Evolutionary conservation across 2,888 invertebrate species (phyloP).

Genomic region (Melipona beecheii): DNA sequence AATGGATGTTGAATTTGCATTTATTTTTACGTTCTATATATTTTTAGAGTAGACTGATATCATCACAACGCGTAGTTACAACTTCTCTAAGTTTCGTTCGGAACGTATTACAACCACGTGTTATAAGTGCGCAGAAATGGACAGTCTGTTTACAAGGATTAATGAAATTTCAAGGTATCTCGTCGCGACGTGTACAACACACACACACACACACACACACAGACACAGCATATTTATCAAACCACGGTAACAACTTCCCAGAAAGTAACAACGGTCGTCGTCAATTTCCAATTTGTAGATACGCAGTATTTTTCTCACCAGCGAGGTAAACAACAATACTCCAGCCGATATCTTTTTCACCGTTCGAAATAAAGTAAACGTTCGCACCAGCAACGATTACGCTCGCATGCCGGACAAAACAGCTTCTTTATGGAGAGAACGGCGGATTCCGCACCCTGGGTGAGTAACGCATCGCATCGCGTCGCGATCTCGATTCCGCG

Average conservation of each 20-base stretch:
- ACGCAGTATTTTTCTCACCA: neutral
- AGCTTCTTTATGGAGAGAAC: slow-evolving; percentile 54
- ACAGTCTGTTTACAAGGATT: neutral
- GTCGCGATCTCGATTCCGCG: slow-evolving; percentile 51
- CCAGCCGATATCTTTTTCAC: neutral
- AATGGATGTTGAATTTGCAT: too few relatives aligned
- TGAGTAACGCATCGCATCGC: slow-evolving; percentile 45
- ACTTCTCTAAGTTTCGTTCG: too few relatives aligned
- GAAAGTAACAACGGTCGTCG: neutral
- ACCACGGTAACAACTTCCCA: neutral
- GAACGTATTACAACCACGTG: too few relatives aligned
- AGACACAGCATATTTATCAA: neutral
- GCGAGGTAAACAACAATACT: too few relatives aligned
- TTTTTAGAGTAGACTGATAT: too few relatives aligned
- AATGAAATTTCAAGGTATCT: neutral
- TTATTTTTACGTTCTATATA: too few relatives aligned
- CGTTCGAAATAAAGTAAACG: neutral
- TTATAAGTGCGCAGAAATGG: too few relatives aligned
- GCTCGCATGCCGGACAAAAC: slow-evolving; percentile 10
- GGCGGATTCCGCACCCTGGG: slow-evolving; percentile 37
- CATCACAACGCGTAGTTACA: too few relatives aligned
- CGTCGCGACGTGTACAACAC: neutral
- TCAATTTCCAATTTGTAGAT: neutral
- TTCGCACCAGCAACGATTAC: neutral
- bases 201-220: neutral